These are phyloP conservation scores for Orthosia gracilis DNA, from an alignment of 2,888 invertebrate species.

Conservation along the genomic window DNA sequence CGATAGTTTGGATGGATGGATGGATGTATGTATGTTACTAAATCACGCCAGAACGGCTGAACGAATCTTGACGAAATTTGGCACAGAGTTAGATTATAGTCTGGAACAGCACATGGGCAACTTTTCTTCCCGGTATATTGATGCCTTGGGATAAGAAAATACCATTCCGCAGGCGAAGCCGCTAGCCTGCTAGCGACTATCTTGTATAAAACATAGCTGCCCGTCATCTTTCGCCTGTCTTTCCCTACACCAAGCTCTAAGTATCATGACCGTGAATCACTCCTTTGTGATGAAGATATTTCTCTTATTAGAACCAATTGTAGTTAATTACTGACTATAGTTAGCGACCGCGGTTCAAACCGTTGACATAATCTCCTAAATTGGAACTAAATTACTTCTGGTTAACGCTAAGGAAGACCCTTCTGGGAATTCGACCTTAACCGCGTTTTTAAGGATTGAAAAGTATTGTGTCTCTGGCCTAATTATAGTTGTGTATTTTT, in stretches of 20 bases:
- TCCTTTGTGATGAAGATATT: slow-evolving; percentile 67
- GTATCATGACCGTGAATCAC: slow-evolving; percentile 67
- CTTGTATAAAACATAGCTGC: neutral
- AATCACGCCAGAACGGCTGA: no score
- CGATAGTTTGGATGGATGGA: no score
- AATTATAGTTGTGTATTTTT: neutral
- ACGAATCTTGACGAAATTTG: no score
- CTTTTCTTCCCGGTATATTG: no score
- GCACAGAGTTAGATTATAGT: no score
- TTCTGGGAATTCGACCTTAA: slow-evolving; percentile 52
- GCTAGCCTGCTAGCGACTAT: no score
- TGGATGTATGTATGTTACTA: no score
- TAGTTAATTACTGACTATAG: slow-evolving; percentile 63
- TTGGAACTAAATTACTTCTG: slow-evolving; percentile 34
- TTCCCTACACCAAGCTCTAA: neutral
- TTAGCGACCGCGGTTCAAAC: slow-evolving; percentile 44
- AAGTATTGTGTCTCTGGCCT: slow-evolving; percentile 9
- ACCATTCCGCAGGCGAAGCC: no score
- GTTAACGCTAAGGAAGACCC: neutral
- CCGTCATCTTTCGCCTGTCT: slow-evolving; percentile 15
- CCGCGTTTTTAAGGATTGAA: slow-evolving; percentile 39
- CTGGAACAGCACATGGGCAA: no score
- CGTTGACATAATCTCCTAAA: slow-evolving; percentile 53
- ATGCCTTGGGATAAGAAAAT: no score
- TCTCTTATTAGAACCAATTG: slow-evolving; percentile 68